These are phyloP conservation scores for Arion vulgaris DNA, from an alignment of 1,140 invertebrate species.

Conservation along the genomic window DNA sequence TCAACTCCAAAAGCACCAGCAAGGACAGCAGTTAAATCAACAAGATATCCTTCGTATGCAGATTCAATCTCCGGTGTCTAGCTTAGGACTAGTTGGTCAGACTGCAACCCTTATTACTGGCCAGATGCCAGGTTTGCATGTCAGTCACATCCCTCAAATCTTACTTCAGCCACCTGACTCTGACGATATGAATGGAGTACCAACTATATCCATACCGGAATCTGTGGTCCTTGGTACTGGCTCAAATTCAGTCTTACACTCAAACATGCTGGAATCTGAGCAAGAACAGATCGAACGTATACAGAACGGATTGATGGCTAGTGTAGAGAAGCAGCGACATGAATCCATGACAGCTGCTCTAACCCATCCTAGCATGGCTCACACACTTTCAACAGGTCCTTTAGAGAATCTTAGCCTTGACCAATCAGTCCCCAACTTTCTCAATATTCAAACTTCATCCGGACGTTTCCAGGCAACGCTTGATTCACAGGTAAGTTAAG, in stretches of 20 bases:
- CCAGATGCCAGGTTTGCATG: slow-evolving; percentile 13
- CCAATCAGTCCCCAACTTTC: slow-evolving; percentile 17
- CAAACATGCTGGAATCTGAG: slow-evolving; percentile 19
- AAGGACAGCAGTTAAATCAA: slow-evolving; percentile 54
- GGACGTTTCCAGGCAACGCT: not conserved
- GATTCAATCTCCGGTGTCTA: slow-evolving; percentile 46
- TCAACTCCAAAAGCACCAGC: slow-evolving; percentile 49
- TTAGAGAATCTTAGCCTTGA: not conserved
- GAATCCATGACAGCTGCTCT: slow-evolving; percentile 15
- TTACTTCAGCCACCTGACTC: slow-evolving; percentile 31
- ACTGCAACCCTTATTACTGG: slow-evolving; percentile 15
- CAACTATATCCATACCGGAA: slow-evolving; percentile 37
- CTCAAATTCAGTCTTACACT: not conserved
- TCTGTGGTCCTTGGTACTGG: slow-evolving; percentile 22
- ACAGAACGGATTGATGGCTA: slow-evolving; percentile 36
- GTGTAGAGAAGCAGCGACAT: slow-evolving; percentile 21
- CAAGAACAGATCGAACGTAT: slow-evolving; percentile 32
- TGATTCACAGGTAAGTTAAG: slow-evolving; percentile 12
- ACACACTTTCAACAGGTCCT: not conserved
- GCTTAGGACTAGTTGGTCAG: not conserved
- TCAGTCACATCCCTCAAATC: slow-evolving; percentile 30
- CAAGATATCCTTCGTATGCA: slow-evolving; percentile 66
- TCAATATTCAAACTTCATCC: slow-evolving; percentile 19
- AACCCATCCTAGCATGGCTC: slow-evolving; percentile 22
- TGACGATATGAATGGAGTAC: slow-evolving; percentile 34